Evolutionary conservation across 2,113 vertebrate species (phyloP).

Genomic region (Numida meleagris): DNA sequence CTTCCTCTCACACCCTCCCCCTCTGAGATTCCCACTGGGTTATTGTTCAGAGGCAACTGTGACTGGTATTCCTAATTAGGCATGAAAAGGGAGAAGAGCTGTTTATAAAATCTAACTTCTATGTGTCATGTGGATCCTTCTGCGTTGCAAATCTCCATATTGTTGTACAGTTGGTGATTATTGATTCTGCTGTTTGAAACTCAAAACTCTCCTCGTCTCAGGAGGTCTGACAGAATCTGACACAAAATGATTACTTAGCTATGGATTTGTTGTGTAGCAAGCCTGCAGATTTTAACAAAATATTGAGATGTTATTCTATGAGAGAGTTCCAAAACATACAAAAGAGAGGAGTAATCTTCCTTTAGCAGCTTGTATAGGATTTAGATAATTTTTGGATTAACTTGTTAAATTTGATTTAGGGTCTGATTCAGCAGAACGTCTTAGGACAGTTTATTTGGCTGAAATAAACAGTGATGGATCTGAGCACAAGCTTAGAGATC

Average conservation of each 20-base stretch:
- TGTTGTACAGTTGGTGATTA: neutral
- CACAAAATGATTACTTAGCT: neutral
- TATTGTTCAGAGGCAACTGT: neutral
- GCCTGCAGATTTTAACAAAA: constrained; percentile 11
- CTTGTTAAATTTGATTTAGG: constrained; percentile 12
- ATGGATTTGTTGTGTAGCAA: neutral
- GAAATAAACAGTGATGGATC: neutral
- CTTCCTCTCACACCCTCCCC: neutral
- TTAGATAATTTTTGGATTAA: constrained; percentile 38
- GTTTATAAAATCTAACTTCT: neutral
- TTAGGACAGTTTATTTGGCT: constrained; percentile 14
- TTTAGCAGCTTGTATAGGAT: neutral
- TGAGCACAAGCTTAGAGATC: neutral
- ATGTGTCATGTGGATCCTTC: neutral
- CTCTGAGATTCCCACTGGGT: neutral
- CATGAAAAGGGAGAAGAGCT: neutral
- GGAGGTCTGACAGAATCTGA: constrained; percentile 12
- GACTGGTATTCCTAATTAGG: neutral
- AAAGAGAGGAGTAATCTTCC: neutral
- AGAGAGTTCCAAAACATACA: neutral
- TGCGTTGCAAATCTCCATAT: neutral
- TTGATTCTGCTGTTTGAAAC: constrained; percentile 7
- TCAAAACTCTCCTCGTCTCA: neutral
- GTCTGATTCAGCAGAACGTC: constrained; percentile 29
- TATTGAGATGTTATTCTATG: neutral